Conservation (phyloP, 2,113 vertebrate species). For the Turdus rufiventris region DNA sequence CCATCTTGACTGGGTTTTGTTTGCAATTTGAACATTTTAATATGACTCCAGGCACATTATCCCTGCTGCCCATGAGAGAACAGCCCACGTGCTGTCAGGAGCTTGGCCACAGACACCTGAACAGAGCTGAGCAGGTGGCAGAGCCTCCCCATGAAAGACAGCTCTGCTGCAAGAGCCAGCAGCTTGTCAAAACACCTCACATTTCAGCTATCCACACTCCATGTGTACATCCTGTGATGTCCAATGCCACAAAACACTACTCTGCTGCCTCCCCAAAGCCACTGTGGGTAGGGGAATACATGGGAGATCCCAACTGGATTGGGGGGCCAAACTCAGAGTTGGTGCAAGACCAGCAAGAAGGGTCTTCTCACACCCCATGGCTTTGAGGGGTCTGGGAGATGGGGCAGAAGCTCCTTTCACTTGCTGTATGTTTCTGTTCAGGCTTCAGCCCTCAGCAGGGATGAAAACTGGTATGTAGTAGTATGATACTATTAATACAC, state of each 20-base stretch:
- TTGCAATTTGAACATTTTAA: background rate
- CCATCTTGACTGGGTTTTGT: background rate
- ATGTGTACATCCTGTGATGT: background rate
- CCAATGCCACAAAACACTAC: background rate
- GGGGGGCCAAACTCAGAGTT: background rate
- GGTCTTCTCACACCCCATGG: background rate
- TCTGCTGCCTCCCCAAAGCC: background rate
- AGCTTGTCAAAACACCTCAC: background rate
- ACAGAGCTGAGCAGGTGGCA: background rate
- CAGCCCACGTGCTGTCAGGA: fast-evolving
- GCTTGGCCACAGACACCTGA: fast-evolving
- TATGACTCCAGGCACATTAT: background rate
- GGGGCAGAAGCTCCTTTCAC: background rate
- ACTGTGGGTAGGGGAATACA: background rate
- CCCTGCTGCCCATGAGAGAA: fast-evolving
- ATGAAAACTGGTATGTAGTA: background rate
- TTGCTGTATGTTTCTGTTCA: background rate
- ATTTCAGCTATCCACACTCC: background rate
- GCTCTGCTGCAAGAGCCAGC: background rate
- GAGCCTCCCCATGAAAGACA: background rate
- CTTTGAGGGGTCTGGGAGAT: background rate
- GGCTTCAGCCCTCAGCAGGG: background rate
- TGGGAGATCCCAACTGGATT: background rate
- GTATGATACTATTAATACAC: background rate
- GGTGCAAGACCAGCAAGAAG: background rate